Evolutionary conservation across 2,113 vertebrate species (phyloP), one percentile per base, ranked within the genome.

Genomic region (Canis aureus): DNA sequence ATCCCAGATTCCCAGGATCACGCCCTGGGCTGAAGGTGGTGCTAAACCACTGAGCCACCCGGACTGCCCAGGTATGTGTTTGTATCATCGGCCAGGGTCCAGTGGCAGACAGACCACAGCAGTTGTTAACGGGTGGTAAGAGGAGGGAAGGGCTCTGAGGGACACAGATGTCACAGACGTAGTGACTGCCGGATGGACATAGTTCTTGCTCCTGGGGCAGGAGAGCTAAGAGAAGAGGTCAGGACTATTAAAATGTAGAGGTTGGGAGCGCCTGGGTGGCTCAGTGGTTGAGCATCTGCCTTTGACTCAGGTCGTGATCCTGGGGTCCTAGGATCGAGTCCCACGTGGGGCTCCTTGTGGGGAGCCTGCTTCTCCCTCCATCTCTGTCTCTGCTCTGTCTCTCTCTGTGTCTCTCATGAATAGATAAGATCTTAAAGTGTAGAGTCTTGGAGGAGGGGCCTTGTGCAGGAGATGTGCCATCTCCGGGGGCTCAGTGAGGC

Each of bases 191-290:
- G 23, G 82, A 23, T 1, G 4, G 82, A 23, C 1, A 3, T 16
- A 43, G 84, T 27, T 11, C 0, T 8, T 3, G 49, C 43, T 32
- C 53, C 64, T 12, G 1, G 35, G 51, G 11, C 32, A 3, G 32
- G 9, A 10, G 22, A 84, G 29, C 64, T 13, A 11, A 23, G 69
- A 17, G 17, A 62, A 29, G 84, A 87, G 32, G 49, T 15, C 38
- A 25, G 5, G 9, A 0, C 38, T 11, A 3, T 49, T 17, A 19
- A 20, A 7, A 7, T 4, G 76, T 25, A 10, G n/a, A 66, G 15
- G 60, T 15, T n/a, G 8, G 4, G 22, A n/a, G 27, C 43, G 6
- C 43, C 43, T 43, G 43, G 43, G 43, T 43, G 43, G 43, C 43
- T 43, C 43, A 43, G 43, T 43, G 43, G 43, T 43, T 43, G 43